A percentile compares a stretch with the other conserved stretches of the same genome.
Evolutionary conservation across 2,113 vertebrate species (phyloP).

Genomic region (Motacilla tschutschensis): DNA sequence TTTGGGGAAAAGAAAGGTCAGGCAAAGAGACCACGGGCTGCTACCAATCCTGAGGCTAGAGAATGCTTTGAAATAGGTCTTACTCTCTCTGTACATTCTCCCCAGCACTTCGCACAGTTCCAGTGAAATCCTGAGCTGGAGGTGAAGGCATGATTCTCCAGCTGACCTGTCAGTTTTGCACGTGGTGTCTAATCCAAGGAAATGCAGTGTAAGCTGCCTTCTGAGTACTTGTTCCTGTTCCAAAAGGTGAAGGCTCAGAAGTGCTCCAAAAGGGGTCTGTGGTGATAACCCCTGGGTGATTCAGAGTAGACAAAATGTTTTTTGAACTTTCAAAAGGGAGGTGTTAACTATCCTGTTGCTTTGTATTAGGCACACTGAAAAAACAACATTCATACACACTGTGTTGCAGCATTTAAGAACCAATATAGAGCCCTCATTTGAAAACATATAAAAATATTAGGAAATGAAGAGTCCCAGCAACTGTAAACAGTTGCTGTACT

Average conservation of each 20-base stretch:
- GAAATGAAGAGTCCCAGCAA: background rate
- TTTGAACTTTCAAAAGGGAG: background rate
- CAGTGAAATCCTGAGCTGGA: background rate
- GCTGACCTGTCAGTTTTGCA: background rate
- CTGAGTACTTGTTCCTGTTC: background rate
- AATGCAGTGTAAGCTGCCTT: background rate
- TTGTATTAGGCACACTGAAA: background rate
- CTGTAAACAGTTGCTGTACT: background rate
- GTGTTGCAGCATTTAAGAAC: background rate
- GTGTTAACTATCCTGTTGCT: background rate
- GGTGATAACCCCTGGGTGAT: background rate
- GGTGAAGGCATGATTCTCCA: background rate
- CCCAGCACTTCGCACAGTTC: accelerated
- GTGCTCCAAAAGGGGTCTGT: background rate
- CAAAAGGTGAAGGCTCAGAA: background rate
- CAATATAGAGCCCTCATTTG: background rate
- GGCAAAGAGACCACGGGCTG: background rate
- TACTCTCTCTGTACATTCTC: background rate
- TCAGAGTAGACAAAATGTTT: background rate
- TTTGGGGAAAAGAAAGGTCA: background rate
- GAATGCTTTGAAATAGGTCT: background rate
- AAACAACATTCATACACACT: background rate
- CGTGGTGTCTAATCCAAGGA: background rate
- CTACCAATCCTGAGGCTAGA: background rate
- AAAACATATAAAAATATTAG: background rate